Evolutionary conservation across 2,113 vertebrate species (phyloP).

Genomic region (Ceuthmochares aereus): DNA sequence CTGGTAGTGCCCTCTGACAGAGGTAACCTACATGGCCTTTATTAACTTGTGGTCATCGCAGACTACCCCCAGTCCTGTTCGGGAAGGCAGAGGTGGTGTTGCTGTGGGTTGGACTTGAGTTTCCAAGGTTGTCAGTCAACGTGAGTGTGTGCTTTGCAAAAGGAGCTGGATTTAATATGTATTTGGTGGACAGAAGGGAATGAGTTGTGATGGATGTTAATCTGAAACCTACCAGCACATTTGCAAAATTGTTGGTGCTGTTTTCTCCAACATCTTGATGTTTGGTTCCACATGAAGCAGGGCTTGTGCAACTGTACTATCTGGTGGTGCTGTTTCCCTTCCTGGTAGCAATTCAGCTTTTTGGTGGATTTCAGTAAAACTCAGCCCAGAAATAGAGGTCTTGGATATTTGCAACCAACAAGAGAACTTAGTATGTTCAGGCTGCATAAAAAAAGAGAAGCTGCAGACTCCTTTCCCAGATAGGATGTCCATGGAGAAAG

Average conservation of each 20-base stretch:
- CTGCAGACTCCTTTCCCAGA: background rate
- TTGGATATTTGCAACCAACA: background rate
- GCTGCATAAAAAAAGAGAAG: background rate
- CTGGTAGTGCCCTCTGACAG: background rate
- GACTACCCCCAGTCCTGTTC: background rate
- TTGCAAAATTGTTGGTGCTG: background rate
- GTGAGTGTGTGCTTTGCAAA: background rate
- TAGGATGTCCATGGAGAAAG: background rate
- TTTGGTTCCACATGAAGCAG: background rate
- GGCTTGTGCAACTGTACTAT: background rate
- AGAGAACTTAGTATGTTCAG: background rate
- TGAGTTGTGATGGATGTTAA: background rate
- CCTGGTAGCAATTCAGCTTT: background rate
- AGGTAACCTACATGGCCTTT: background rate
- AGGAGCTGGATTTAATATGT: fast-evolving
- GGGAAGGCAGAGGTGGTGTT: background rate
- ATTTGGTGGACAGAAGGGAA: background rate
- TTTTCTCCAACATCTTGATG: background rate
- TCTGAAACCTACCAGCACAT: background rate
- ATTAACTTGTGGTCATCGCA: background rate
- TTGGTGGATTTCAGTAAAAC: background rate
- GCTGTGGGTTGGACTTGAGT: background rate
- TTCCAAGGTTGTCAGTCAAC: background rate
- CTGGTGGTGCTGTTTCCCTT: background rate
- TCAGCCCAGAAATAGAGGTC: background rate